Evolutionary conservation across 2,888 invertebrate genomes (phyloP), one percentile per base, ranked within the genome.

Genomic region (Gisinianus flammeolus): DNA sequence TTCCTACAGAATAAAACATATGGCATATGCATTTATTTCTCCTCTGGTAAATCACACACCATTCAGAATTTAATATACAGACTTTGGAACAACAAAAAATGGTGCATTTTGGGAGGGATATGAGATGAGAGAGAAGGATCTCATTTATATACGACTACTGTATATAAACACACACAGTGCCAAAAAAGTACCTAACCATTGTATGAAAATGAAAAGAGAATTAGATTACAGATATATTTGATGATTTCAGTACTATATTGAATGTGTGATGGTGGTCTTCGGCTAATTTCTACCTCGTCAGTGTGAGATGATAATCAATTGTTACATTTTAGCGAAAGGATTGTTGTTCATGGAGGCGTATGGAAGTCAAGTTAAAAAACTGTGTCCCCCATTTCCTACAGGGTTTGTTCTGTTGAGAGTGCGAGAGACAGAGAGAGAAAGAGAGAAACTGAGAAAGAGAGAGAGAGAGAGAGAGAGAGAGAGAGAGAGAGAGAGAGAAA

Each of bases 301-400:
- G 28, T 52, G 30, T 54, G 52, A 33, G 70, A 70, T 70, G 70
- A 54, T n/a, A n/a, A n/a, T 70, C 54, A 26, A 70, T 70, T 54
- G 54, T 54, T 54, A 5, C 16, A 10, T 16, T n/a, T n/a, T 54
- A 12, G 54, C 4, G 19, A n/a, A 54, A 4, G 54, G 54, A 54
- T 4, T 54, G n/a, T 54, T 54, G 54, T 54, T 54, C 54, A 54
- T 54, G 54, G 30, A 30, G 19, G 66, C 16, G 30, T 64, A 12
- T 44, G 73, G 62, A 64, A n/a, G 62, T 2, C 28, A 31, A 58
- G 72, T 56, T 33, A 58, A 72, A 22, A 73, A 73, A 35, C 30
- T 62, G 62, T 73, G 73, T 62, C 62, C 73, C 35, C n/a, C 31
- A 66, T 73, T 73, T 73, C 62, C 30, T 28, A 8, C 22, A 56